Base-by-base conservation (phyloP, 2,797 vertebrate species). In the Bothrops alternatus region DNA sequence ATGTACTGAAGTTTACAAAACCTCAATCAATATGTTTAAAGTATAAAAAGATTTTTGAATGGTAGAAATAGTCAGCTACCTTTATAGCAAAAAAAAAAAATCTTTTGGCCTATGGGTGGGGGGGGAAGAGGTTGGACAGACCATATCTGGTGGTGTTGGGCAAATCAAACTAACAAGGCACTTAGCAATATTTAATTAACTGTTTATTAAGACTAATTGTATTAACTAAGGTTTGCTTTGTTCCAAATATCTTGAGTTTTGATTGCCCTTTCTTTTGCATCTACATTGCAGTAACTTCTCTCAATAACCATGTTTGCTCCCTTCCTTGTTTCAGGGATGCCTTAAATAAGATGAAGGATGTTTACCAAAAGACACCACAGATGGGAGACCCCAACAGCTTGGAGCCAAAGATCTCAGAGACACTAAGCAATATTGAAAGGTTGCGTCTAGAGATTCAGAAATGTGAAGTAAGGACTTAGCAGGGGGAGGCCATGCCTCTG, bases 281-380 rank as follows among this genome's bases (percentile, higher is more conserved):
- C n/a, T 32, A 37, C 23, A 10, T 12, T 32, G 13, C 50, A 69
- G n/a, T n/a, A 73, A 26, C n/a, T 60, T 90, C 28, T 82, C 42
- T 4, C 20, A 28, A n/a, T 37, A 92, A 86, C 26, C 13, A 37
- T 10, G 13, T 14, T 87, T 20, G 28, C 6, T 47, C 6, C 13
- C 28, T 91, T 26, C 37, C 26, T 86, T 16, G 47, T 90, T 91
- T 14, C 94, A 99, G 98, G 78, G 98, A 99, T 96, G 98, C 98
- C 90, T 97, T 99, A 93, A 98, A 98, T 96, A 99, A 99, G 97
- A 99, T 99, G 98, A 99, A 98, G 97, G 98, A 98, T 93, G 98
- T 99, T 88, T 99, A 99, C 94, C 98, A 99, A 96, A 99, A 98
- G 97, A 99, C 98, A 89, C 98, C 98, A 60, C 98, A 99, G 96